Evolutionary conservation across 2,797 vertebrate genomes (phyloP), one percentile per base, ranked within the genome.

Genomic region (Micropoecilia bifurca): DNA sequence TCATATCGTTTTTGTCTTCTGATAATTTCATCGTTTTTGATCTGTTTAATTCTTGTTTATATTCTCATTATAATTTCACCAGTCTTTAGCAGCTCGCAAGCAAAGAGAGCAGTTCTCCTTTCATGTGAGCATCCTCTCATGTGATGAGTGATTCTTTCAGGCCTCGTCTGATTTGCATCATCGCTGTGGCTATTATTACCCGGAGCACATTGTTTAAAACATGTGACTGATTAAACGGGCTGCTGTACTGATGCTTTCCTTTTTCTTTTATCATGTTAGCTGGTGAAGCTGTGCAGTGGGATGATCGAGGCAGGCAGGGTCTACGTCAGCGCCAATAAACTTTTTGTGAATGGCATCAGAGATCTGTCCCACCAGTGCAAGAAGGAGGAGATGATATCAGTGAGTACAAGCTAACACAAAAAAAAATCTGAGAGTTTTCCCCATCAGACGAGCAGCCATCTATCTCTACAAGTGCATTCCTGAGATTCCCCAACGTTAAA

Each of bases 231-330:
- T 63, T 75, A 84, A 88, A 90, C 83, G 87, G 81, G 72, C 1
- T 0, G 75, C 1, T 0, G 3, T 46, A 4, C 75, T 81, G 77
- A 73, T 84, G 68, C 66, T 80, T 61, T 79, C n/a, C n/a, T 50
- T 79, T 77, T 80, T 50, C 46, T 16, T 61, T 50, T 36, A 6
- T 48, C 13, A 22, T 25, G 4, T 63, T 72, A 99, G 98, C 94
- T 99, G 95, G 98, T 99, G 89, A 99, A 98, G 95, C 95, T 99
- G 80, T 99, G 98, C 96, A 98, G 98, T 1, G 96, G 98, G 47
- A 98, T 99, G 98, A 96, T 99, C 0, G 98, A 99, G 82, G 98
- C 98, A 0, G 98, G 98, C 75, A 96, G 97, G 90, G 94, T 95
- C 72, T 99, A 99, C 43, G 96, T 98, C 94, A 96, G 96, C 39